phyloP scores from a whole-genome alignment of 2,888 invertebrate genomes.

The Yponomeuta malinellus region DNA sequence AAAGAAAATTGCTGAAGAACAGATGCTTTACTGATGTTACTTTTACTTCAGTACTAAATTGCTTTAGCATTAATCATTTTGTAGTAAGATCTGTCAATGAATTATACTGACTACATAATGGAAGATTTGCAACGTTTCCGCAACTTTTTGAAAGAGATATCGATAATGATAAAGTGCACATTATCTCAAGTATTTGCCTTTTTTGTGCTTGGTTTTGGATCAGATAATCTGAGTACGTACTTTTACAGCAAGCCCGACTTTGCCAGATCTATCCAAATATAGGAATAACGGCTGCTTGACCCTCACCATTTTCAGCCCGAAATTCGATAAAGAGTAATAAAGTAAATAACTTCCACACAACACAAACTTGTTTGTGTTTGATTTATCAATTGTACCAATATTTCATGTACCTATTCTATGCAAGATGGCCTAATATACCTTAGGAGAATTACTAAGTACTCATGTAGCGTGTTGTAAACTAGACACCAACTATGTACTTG shows the following conservation, averaged over 20 bases:
- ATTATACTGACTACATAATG: neutral
- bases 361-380: too few relatives aligned
- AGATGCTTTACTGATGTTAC: too few relatives aligned
- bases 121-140: neutral
- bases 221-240: neutral
- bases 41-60: neutral
- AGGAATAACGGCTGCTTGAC: too few relatives aligned
- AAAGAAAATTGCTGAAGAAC: too few relatives aligned
- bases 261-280: neutral
- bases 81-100: neutral
- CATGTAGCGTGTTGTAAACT: neutral
- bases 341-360: too few relatives aligned
- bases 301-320: too few relatives aligned
- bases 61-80: neutral
- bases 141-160: slow-evolving; percentile 1
- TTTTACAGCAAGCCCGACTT: neutral
- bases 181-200: neutral
- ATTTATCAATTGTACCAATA: too few relatives aligned
- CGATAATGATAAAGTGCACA: neutral
- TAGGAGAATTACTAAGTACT: neutral
- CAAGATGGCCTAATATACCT: neutral
- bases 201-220: neutral
- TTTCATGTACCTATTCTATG: too few relatives aligned
- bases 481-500: neutral
- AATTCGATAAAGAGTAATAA: too few relatives aligned